Evolutionary conservation across 2,888 invertebrate genomes (phyloP), one percentile per base, ranked within the genome.

Genomic region (Craniophora ligustri): DNA sequence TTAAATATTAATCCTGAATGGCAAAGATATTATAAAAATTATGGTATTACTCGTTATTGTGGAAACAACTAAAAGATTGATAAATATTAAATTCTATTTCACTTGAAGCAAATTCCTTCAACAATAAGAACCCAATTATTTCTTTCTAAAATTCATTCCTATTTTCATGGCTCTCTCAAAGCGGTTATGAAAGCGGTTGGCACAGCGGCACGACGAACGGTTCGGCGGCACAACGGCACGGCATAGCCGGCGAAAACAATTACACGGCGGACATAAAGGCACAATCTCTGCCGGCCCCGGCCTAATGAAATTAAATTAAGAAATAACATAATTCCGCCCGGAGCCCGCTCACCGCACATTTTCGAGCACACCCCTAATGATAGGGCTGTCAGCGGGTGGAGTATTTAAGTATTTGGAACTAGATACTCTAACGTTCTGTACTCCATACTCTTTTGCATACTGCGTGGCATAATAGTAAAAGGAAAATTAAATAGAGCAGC

Each of bases 301-400:
- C 83, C 85, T 89, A 88, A 89, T 90, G 89, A 91, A 91, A 91
- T 89, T 87, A 89, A 89, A 91, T 89, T 85, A 88, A 89, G 88
- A 89, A 73, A 89, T 87, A 88, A 88, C 87, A 86, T 83, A 84
- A 87, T 86, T 79, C 82, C 76, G 78, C 73, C 72, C 78, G 74
- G 53, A 69, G 57, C 67, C 69, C 68, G 69, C 69, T 67, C 63
- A 59, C 75, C 73, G 73, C 73, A 69, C 73, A 62, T 64, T 73
- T 69, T 75, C 71, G 66, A 71, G 67, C 53, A 56, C 51, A 64
- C 61, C 64, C 67, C 38, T 56, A 44, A 5, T 3, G 1, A 3
- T 42, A 76, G 75, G 76, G 76, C 31, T 75, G 71, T 11, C 58
- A 5, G 30, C n/a, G n/a, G 2, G 7, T 19, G 14, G 3, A 4